Evolutionary conservation across 2,888 invertebrate genomes (phyloP).

Genomic region (Tiliacea aurago): DNA sequence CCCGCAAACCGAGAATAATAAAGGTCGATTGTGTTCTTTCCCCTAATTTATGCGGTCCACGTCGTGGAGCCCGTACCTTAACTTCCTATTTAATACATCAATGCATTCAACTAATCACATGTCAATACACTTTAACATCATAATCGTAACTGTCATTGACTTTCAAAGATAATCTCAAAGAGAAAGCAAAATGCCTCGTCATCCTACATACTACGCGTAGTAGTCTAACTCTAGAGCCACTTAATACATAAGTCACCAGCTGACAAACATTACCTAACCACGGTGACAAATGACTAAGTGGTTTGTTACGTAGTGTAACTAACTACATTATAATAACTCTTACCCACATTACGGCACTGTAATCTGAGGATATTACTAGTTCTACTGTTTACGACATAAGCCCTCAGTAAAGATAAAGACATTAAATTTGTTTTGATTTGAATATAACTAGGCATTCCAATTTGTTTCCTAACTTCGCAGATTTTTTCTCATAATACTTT

Average conservation of each 20-base stretch:
- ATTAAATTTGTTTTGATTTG: constrained; percentile 12
- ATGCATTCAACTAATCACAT: neutral
- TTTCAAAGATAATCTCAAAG: constrained; percentile 36
- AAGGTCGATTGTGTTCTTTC: too few relatives aligned
- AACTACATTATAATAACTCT: constrained; percentile 58
- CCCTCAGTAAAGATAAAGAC: constrained; percentile 9
- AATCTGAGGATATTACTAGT: constrained; percentile 34
- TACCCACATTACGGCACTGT: constrained; percentile 40
- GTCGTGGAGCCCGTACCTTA: too few relatives aligned
- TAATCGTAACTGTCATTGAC: constrained; percentile 44
- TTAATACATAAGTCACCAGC: constrained; percentile 32
- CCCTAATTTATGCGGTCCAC: too few relatives aligned
- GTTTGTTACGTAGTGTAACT: constrained; percentile 47
- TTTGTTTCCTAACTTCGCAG: neutral
- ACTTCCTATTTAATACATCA: too few relatives aligned
- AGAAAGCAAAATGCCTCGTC: constrained; percentile 45
- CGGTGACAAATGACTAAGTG: constrained; percentile 49
- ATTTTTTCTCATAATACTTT: neutral
- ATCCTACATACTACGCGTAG: constrained; percentile 22
- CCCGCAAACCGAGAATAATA: too few relatives aligned
- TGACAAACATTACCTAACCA: constrained; percentile 46
- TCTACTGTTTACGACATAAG: constrained; percentile 24
- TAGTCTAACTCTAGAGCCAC: constrained; percentile 12
- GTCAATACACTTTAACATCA: constrained; percentile 28
- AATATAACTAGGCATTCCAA: too few relatives aligned